These are phyloP conservation scores for Cirrhinus molitorella DNA, from an alignment of 2,797 vertebrate species.

Conservation along the genomic window DNA sequence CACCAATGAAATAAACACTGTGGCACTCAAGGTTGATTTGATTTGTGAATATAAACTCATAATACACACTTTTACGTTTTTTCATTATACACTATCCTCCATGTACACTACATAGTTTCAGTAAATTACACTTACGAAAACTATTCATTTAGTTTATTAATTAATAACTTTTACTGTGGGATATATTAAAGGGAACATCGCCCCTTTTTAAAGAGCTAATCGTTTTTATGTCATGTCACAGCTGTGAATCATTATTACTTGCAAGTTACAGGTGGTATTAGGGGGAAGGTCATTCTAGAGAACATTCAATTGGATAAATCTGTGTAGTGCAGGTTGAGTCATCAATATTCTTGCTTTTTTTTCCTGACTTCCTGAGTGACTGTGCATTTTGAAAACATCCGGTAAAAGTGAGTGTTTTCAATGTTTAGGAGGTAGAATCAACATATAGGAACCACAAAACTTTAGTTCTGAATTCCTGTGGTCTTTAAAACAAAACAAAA, in stretches of 20 bases:
- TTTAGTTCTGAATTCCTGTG: not conserved
- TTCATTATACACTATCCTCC: not conserved
- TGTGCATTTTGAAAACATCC: not conserved
- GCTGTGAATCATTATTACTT: not conserved
- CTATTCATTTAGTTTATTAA: not conserved
- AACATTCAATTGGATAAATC: not conserved
- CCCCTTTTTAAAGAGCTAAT: too few relatives aligned
- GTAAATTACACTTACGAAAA: not conserved
- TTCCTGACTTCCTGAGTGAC: not conserved
- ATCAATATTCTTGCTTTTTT: not conserved
- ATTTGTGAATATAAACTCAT: not conserved
- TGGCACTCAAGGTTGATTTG: not conserved
- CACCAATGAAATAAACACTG: too few relatives aligned
- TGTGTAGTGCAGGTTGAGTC: not conserved
- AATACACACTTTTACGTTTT: not conserved
- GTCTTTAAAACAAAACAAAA: not conserved
- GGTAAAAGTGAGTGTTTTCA: not conserved
- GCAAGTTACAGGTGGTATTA: not conserved
- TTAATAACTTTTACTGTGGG: not conserved
- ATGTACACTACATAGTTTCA: not conserved
- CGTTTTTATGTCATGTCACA: not conserved
- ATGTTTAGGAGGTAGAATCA: not conserved
- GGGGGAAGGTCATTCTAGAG: not conserved
- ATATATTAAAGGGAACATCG: too few relatives aligned
- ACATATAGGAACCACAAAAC: not conserved